A percentile compares a stretch with the other conserved stretches of the same genome.
phyloP scores from a whole-genome alignment of 2,888 invertebrate genomes.

The Elysia crispata region DNA sequence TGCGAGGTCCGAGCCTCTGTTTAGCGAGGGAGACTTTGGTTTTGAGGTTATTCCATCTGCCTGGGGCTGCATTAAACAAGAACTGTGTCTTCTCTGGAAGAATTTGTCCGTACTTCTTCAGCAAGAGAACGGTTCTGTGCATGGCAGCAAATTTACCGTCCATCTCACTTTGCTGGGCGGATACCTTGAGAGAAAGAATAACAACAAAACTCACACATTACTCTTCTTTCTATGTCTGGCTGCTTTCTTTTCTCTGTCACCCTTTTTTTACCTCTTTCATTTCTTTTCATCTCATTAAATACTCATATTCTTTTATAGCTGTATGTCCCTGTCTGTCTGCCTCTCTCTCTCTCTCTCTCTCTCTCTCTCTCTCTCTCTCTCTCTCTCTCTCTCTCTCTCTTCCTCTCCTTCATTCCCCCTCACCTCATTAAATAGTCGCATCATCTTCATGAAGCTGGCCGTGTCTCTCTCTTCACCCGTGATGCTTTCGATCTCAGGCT shows the following conservation, averaged over 20 bases:
- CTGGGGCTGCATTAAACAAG: slow-evolving; percentile 74
- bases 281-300: too few species aligned
- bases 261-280: too few species aligned
- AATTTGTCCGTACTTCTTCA: slow-evolving; percentile 75
- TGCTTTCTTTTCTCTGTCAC: too few species aligned
- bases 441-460: slow-evolving; percentile 77
- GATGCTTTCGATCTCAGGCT: slow-evolving; percentile 77
- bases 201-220: too few species aligned
- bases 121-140: slow-evolving; percentile 74
- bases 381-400: not conserved
- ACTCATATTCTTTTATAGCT: too few species aligned
- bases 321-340: too few species aligned
- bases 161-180: slow-evolving; percentile 76
- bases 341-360: not conserved
- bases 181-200: slow-evolving; percentile 64
- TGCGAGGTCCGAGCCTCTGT: slow-evolving; percentile 76
- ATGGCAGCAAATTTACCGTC: slow-evolving; percentile 77
- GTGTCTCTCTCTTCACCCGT: slow-evolving; percentile 77
- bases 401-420: not conserved
- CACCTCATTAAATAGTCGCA: slow-evolving; percentile 77
- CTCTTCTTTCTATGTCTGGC: too few species aligned
- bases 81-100: slow-evolving; percentile 72
- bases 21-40: slow-evolving; percentile 77
- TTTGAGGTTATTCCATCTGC: slow-evolving; percentile 76
- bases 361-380: not conserved